These are phyloP conservation scores for Sarotherodon lohbergeri DNA, from an alignment of 2,113 vertebrate genomes.

Conservation along the genomic window DNA sequence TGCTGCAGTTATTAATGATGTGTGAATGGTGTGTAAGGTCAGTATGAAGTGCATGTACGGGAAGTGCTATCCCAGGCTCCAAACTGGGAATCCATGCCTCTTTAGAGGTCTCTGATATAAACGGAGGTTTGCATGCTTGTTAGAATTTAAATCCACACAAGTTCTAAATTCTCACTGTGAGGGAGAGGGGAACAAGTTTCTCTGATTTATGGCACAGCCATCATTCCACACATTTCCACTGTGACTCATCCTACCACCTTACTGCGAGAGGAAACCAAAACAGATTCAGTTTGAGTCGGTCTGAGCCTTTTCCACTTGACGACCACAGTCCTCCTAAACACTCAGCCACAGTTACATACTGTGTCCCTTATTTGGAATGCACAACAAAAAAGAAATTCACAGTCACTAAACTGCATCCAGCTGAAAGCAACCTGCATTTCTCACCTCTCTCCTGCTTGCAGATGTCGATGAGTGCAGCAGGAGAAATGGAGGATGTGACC, in stretches of 20 bases:
- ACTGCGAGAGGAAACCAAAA: conserved; percentile 48
- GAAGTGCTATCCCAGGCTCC: conserved; percentile 7
- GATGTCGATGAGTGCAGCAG: conserved; percentile 87
- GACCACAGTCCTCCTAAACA: conserved; percentile 31
- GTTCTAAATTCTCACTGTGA: neutral
- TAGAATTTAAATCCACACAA: neutral
- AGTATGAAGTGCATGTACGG: conserved; percentile 19
- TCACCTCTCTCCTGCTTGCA: conserved; percentile 52
- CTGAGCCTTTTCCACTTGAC: conserved; percentile 56
- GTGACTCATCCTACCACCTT: conserved; percentile 66
- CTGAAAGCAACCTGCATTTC: neutral
- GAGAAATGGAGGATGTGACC: conserved; percentile 82
- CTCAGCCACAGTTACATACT: neutral
- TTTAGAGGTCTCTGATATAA: neutral
- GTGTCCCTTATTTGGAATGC: neutral
- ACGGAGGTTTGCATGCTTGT: neutral
- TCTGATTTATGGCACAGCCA: conserved; percentile 16
- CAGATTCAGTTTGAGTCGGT: conserved; percentile 31
- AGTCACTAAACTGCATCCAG: neutral
- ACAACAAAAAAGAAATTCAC: neutral
- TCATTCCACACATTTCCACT: conserved; percentile 58
- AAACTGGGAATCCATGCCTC: neutral
- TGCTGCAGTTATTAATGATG: conserved; percentile 1
- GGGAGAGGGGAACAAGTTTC: neutral
- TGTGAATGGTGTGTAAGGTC: conserved; percentile 8